A percentile compares a stretch with the other conserved stretches of the same genome.
These are phyloP conservation scores for Drosophila guanche DNA, from an alignment of 1,140 invertebrate genomes.

Conservation along the genomic window DNA sequence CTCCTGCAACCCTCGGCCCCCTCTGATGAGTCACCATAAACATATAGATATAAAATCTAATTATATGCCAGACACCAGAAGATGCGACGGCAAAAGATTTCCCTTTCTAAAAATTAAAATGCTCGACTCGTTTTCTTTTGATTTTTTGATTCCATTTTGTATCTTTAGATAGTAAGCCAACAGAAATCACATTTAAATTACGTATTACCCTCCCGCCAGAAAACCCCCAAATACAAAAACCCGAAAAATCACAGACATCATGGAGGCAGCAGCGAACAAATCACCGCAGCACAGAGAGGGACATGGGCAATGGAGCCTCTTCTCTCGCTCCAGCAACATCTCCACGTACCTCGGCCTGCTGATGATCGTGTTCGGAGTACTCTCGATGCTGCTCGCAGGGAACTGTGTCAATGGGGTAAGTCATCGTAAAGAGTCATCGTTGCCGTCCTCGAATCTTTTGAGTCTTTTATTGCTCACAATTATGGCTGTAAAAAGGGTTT, in stretches of 20 bases:
- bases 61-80: slow-evolving; percentile 42
- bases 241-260: slow-evolving; percentile 70
- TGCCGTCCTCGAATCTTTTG: slow-evolving; percentile 10
- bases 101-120: slow-evolving; percentile 72
- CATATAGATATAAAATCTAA: slow-evolving; percentile 63
- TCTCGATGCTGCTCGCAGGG: slow-evolving; percentile 59
- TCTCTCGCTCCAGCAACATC: slow-evolving; percentile 2
- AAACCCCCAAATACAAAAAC: slow-evolving; percentile 32
- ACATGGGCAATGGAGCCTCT: slow-evolving; percentile 40
- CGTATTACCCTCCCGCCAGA: slow-evolving; percentile 52
- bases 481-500: slow-evolving; percentile 33
- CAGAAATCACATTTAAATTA: slow-evolving; percentile 72
- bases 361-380: slow-evolving; percentile 68
- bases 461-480: slow-evolving; percentile 45
- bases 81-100: slow-evolving; percentile 34
- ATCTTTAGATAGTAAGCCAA: slow-evolving; percentile 56
- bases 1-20: slow-evolving; percentile 16
- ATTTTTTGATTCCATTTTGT: slow-evolving; percentile 61
- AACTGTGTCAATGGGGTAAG: slow-evolving; percentile 83
- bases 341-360: slow-evolving; percentile 34
- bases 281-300: slow-evolving; percentile 47
- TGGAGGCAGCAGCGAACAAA: slow-evolving; percentile 64
- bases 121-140: slow-evolving; percentile 50
- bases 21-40: slow-evolving; percentile 35
- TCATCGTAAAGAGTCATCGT: slow-evolving; percentile 22